Percentiles rank a stretch among this genome's conserved stretches.
Conservation (phyloP, 2,113 vertebrate species). For the Dendropsophus ebraccatus region DNA sequence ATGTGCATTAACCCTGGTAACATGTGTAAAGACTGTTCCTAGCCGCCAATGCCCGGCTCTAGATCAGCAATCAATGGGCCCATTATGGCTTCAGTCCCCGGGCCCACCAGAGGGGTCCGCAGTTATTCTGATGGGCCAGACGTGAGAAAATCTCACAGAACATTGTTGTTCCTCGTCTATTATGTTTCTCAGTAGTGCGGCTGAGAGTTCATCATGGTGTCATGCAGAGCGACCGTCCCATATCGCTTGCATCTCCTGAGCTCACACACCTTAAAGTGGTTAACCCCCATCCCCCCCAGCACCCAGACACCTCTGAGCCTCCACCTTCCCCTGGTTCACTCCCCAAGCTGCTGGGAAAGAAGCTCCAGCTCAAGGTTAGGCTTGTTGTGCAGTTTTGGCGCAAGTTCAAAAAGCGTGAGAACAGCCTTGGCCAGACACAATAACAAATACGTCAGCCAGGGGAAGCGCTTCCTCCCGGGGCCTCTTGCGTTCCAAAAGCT, state of each 20-base stretch:
- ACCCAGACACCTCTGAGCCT: constrained; percentile 52
- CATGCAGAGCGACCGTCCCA: background rate
- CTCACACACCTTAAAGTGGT: constrained; percentile 34
- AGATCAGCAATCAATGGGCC: too few relatives aligned
- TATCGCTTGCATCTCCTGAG: background rate
- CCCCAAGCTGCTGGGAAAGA: constrained; percentile 60
- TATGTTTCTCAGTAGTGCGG: background rate
- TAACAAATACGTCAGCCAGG: constrained; percentile 61
- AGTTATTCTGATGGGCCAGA: too few relatives aligned
- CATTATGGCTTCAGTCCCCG: too few relatives aligned
- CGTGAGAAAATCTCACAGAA: background rate
- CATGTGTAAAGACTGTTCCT: too few relatives aligned
- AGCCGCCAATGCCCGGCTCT: too few relatives aligned
- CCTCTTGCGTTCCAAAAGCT: constrained; percentile 29
- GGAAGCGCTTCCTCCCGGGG: constrained; percentile 62
- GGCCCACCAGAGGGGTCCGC: too few relatives aligned
- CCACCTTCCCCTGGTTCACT: constrained; percentile 27
- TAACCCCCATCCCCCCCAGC: constrained; percentile 54
- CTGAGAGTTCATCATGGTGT: background rate
- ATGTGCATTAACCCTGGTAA: too few relatives aligned
- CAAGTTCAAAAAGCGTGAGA: constrained; percentile 62
- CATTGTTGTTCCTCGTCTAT: too few relatives aligned
- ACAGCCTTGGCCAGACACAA: constrained; percentile 60
- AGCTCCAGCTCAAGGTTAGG: constrained; percentile 55
- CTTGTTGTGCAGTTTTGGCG: constrained; percentile 64